Evolutionary conservation across 2,888 invertebrate genomes (phyloP).

Genomic region (Allolobophora icterica): DNA sequence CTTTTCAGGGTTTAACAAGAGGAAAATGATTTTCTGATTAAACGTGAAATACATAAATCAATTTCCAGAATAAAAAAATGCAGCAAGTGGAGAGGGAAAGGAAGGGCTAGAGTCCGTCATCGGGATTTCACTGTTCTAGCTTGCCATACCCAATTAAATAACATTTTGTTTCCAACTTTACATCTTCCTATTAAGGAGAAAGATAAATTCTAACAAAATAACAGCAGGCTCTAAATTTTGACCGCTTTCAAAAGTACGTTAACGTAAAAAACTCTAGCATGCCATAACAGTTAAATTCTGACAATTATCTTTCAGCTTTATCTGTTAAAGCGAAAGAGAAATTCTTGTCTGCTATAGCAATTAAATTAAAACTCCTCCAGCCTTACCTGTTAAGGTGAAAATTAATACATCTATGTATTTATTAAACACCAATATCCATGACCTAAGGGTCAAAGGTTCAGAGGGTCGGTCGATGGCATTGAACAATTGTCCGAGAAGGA

Average conservation of each 20-base stretch:
- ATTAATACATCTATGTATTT: no score
- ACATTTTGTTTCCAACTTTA: not conserved
- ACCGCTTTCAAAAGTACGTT: no score
- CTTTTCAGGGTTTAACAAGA: not conserved
- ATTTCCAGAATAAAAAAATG: not conserved
- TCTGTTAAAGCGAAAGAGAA: not conserved
- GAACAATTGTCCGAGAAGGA: no score
- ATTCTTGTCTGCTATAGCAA: not conserved
- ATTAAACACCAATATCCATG: no score
- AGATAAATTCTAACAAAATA: not conserved
- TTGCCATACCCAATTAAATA: not conserved
- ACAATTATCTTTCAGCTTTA: no score
- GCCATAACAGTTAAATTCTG: no score
- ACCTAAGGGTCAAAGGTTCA: no score
- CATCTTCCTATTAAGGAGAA: not conserved
- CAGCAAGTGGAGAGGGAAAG: not conserved
- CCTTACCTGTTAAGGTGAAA: no score
- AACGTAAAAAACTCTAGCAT: no score
- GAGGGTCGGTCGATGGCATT: no score
- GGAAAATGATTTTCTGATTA: no score
- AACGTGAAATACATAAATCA: not conserved
- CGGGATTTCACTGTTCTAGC: not conserved
- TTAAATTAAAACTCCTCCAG: not conserved
- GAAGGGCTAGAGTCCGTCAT: not conserved
- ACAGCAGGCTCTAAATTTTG: no score